A percentile compares a stretch with the other conserved stretches of the same genome.
These are phyloP conservation scores for Dione juno DNA, from an alignment of 2,888 invertebrate genomes.

Conservation along the genomic window DNA sequence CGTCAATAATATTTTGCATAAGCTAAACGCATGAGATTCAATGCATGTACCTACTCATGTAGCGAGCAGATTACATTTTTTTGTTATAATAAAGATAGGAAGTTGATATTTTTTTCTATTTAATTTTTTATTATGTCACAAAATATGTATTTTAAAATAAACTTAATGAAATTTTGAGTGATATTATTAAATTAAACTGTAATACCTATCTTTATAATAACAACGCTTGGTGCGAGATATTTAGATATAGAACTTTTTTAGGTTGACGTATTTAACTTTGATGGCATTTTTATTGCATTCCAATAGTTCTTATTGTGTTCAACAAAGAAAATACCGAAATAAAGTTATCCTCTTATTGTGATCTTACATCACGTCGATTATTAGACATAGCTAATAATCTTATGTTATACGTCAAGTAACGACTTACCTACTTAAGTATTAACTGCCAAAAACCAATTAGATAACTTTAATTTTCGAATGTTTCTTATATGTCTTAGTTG, in stretches of 20 bases:
- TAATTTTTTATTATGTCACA: neutral
- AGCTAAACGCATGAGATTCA: neutral
- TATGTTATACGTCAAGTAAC: neutral
- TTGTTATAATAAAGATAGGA: neutral
- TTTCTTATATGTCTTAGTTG: neutral
- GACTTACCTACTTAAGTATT: neutral
- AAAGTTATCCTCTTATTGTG: neutral
- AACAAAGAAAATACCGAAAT: neutral
- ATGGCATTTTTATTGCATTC: conserved; percentile 17
- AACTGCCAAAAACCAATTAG: neutral
- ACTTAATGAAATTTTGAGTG: neutral
- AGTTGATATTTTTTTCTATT: neutral
- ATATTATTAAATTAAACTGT: neutral
- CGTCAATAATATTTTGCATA: neutral
- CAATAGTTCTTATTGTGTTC: neutral
- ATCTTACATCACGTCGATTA: neutral
- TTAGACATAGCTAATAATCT: neutral
- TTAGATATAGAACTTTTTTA: neutral
- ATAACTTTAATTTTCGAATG: neutral
- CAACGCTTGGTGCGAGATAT: neutral
- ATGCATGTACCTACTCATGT: neutral
- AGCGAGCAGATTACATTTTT: neutral
- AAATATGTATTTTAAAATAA: neutral
- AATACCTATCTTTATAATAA: neutral
- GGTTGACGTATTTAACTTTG: no score